Conservation (phyloP, 2,888 invertebrate species). For the Cantharis rufa region DNA sequence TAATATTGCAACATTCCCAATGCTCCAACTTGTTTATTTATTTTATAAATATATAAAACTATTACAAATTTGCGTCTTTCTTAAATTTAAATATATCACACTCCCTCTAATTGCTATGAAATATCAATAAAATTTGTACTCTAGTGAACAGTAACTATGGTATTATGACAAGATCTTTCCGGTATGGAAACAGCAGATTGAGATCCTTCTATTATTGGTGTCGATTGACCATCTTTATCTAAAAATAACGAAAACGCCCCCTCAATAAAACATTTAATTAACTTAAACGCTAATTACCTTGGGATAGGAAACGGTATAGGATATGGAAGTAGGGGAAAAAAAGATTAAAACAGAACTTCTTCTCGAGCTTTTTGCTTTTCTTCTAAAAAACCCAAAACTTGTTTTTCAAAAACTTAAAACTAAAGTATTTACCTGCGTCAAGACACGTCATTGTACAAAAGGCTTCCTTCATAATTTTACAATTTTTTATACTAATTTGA, state of each 20-base stretch:
- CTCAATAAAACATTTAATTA: not conserved
- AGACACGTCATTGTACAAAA: conserved; percentile 54
- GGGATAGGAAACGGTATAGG: not conserved
- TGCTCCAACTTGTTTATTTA: not conserved
- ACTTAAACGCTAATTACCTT: not conserved
- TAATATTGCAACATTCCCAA: not conserved
- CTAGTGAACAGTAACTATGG: conserved; percentile 7
- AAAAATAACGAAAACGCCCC: not conserved
- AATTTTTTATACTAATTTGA: conserved; percentile 59
- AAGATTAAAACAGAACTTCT: not conserved
- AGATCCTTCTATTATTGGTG: conserved; percentile 40
- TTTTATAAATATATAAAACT: not conserved
- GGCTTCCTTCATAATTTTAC: conserved; percentile 55
- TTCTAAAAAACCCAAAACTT: not conserved
- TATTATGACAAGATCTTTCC: not conserved
- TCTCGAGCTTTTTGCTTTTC: not conserved
- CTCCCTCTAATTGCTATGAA: not conserved
- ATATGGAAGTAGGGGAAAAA: not conserved
- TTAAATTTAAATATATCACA: not conserved
- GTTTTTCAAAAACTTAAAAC: not conserved
- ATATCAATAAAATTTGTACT: not conserved
- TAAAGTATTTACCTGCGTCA: conserved; percentile 55
- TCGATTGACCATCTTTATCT: conserved; percentile 44
- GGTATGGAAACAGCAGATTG: conserved; percentile 18
- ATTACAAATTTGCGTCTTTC: not conserved